These are phyloP conservation scores for Diuraphis noxia DNA, from an alignment of 1,140 invertebrate species.

Conservation along the genomic window DNA sequence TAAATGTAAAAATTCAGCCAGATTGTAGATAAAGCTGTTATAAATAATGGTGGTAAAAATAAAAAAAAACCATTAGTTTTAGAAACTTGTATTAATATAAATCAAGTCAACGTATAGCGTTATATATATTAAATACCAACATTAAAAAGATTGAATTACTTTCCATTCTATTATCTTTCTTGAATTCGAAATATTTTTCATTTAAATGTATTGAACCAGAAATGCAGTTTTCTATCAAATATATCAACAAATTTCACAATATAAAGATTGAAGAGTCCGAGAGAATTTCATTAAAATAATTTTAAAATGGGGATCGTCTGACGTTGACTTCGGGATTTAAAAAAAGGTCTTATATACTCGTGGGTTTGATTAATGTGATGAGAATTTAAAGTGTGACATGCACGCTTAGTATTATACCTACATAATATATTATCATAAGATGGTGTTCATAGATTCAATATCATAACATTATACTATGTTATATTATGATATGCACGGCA, in stretches of 20 bases:
- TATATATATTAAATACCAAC: not conserved
- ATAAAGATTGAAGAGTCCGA: not conserved
- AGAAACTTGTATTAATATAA: not conserved
- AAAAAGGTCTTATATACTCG: not conserved
- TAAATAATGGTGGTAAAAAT: not conserved
- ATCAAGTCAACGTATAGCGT: not conserved
- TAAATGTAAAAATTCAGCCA: not conserved
- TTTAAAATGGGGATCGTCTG: not conserved
- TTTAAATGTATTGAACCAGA: not conserved
- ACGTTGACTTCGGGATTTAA: not conserved
- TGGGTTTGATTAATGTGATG: not conserved
- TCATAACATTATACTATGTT: not conserved
- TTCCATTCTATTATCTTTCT: not conserved
- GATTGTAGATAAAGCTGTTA: not conserved
- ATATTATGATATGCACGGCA: too few relatives aligned
- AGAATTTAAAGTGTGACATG: not conserved
- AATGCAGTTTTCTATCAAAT: not conserved
- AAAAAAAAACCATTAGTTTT: not conserved
- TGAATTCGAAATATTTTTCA: not conserved
- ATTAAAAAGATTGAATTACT: not conserved
- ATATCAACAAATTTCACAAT: not conserved
- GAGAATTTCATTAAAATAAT: slow-evolving; percentile 20
- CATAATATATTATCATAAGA: not conserved
- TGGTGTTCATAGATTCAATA: not conserved
- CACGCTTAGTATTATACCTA: not conserved